Conservation (phyloP, 92 coral and sea anemone species). For the Porites divaricata region DNA sequence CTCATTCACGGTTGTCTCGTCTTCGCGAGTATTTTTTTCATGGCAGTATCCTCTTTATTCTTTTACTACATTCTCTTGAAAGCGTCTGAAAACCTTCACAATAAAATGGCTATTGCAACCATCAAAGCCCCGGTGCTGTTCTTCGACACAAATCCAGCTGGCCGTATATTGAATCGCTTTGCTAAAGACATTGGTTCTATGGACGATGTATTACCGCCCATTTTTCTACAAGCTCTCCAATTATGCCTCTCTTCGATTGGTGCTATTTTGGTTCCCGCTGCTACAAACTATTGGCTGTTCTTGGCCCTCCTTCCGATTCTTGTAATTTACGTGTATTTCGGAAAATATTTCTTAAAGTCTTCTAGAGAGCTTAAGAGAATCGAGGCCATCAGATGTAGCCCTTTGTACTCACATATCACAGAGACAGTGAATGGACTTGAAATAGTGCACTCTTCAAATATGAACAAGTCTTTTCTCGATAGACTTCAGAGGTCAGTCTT, state of each 20-base stretch:
- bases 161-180: conserved; percentile 20
- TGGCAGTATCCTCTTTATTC: background rate
- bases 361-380: conserved; percentile 69
- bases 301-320: conserved; percentile 33
- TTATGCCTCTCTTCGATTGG: conserved; percentile 30
- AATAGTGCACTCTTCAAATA: conserved; percentile 53
- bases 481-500: background rate
- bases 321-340: conserved; percentile 32
- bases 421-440: conserved; percentile 67
- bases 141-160: conserved; percentile 26
- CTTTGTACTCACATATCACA: conserved; percentile 71
- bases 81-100: conserved; percentile 21
- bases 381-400: conserved; percentile 68
- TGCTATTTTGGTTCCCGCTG: conserved; percentile 36
- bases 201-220: conserved; percentile 9
- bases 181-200: conserved; percentile 15
- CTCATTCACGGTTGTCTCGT: conserved; percentile 9
- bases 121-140: conserved; percentile 34
- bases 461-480: conserved; percentile 45
- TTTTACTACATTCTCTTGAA: conserved; percentile 10
- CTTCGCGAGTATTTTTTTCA: conserved; percentile 4
- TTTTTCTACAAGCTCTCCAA: background rate
- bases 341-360: conserved; percentile 59
- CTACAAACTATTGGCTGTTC: conserved; percentile 44
- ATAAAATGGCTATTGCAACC: conserved; percentile 30